These are phyloP conservation scores for Lasioglossum albipes DNA, from an alignment of 1,140 invertebrate genomes.

Conservation along the genomic window DNA sequence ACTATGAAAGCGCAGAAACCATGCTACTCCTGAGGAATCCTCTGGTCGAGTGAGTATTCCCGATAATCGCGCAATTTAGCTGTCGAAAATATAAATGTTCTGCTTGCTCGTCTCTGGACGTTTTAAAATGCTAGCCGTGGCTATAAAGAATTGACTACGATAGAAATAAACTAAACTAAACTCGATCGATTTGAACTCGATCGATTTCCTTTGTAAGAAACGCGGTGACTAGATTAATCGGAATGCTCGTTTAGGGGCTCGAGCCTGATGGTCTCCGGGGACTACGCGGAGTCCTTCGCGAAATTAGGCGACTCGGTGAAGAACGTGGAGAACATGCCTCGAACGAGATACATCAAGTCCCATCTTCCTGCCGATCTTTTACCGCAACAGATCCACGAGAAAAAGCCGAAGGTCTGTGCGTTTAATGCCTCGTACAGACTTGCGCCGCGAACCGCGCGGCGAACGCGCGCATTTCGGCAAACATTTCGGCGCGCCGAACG, in stretches of 20 bases:
- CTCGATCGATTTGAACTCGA: too few relatives aligned
- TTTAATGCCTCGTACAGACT: too few relatives aligned
- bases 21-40: slow-evolving; percentile 83
- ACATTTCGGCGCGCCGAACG: too few relatives aligned
- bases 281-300: slow-evolving; percentile 76
- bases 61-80: too few relatives aligned
- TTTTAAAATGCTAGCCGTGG: too few relatives aligned
- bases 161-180: too few relatives aligned
- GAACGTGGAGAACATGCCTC: slow-evolving; percentile 83
- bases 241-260: slow-evolving; percentile 72
- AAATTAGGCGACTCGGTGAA: slow-evolving; percentile 84
- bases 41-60: slow-evolving; percentile 81
- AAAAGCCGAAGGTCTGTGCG: slow-evolving; percentile 86
- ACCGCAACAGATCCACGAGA: slow-evolving; percentile 83
- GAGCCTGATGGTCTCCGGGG: slow-evolving; percentile 76
- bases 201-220: too few relatives aligned
- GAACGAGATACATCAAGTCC: slow-evolving; percentile 89
- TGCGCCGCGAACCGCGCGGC: too few relatives aligned
- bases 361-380: slow-evolving; percentile 89
- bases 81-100: too few relatives aligned
- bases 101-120: too few relatives aligned
- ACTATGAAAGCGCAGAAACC: slow-evolving; percentile 87
- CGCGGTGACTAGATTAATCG: background rate
- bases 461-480: too few relatives aligned
- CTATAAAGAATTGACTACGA: too few relatives aligned